Evolutionary conservation across 2,113 vertebrate genomes (phyloP), one percentile per base, ranked within the genome.

Genomic region (Laticauda laticaudata): DNA sequence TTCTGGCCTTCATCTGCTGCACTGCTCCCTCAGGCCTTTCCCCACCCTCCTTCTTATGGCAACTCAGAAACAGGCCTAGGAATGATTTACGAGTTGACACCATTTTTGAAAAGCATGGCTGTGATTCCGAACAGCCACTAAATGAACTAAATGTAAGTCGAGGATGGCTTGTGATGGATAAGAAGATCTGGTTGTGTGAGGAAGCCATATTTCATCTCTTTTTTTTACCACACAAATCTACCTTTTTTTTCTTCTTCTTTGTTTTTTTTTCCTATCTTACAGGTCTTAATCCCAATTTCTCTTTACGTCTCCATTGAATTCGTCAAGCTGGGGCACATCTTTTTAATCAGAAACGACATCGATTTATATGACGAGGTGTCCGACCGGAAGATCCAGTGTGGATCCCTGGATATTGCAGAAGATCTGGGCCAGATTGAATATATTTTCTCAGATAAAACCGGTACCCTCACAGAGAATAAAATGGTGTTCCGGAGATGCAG

Each of bases 251-350:
- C 5, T 21, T 59, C 2, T 5, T 59, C 2, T 24, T 8, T 0
- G 34, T 59, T 59, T 3, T 59, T 24, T 1, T 8, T 59, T 26
- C 24, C 3, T 15, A 94, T 92, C 96, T 87, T 59, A 9, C 97
- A 99, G 99, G 99, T 99, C 92, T 97, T 99, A 97, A 99, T 99
- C 93, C 99, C 99, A 59, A 98, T 99, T 96, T 99, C 99, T 85
- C 98, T 99, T 12, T 99, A 99, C 55, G 99, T 99, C 95, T 99
- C 99, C 86, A 99, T 99, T 91, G 99, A 99, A 98, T 98, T 99
- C 56, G 99, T 99, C 91, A 99, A 99, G 95, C 92, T 99, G 95
- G 98, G 98, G 8, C 99, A 99, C 94, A 97, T 99, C 93, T 99
- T 98, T 97, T 99, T 99, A 91, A 99, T 99, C 94, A 98, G 99